A percentile compares a stretch with the other conserved stretches of the same genome.
phyloP scores from a whole-genome alignment of 1,140 invertebrate species.

The Aphaenogaster ashmeadi region DNA sequence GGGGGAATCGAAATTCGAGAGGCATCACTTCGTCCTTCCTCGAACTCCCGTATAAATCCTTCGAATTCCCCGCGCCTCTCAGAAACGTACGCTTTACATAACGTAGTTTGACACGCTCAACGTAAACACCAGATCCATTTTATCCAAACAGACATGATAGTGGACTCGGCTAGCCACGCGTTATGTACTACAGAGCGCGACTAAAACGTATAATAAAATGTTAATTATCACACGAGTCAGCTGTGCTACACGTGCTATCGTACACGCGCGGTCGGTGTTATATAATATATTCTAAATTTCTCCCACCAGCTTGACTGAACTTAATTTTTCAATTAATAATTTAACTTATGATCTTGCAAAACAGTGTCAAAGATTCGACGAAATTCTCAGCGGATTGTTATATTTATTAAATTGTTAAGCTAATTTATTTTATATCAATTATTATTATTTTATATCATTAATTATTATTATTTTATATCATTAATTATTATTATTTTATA shows the following conservation, averaged over 20 bases:
- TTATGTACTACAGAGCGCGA: conserved; percentile 1
- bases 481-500: neutral
- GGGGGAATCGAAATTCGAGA: conserved; percentile 21
- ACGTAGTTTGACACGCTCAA: conserved; percentile 50
- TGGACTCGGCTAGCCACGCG: neutral
- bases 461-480: neutral
- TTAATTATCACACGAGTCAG: conserved; percentile 2
- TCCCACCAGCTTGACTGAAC: neutral
- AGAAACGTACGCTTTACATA: conserved; percentile 15
- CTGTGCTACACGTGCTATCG: neutral
- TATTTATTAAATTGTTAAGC: neutral
- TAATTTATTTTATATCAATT: neutral
- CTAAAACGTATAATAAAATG: conserved; percentile 4
- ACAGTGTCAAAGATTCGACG: neutral
- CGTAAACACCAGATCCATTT: conserved; percentile 68
- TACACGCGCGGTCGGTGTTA: neutral
- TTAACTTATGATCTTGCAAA: neutral
- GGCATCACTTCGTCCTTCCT: conserved; percentile 27
- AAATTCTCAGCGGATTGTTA: neutral
- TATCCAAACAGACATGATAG: conserved; percentile 60
- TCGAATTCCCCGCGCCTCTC: conserved; percentile 13
- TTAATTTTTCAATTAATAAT: conserved; percentile 13
- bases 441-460: neutral
- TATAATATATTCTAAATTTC: too few species aligned
- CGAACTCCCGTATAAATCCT: neutral